Evolutionary conservation across 1,140 invertebrate genomes (phyloP), one percentile per base, ranked within the genome.

Genomic region (Drosophila athabasca): DNA sequence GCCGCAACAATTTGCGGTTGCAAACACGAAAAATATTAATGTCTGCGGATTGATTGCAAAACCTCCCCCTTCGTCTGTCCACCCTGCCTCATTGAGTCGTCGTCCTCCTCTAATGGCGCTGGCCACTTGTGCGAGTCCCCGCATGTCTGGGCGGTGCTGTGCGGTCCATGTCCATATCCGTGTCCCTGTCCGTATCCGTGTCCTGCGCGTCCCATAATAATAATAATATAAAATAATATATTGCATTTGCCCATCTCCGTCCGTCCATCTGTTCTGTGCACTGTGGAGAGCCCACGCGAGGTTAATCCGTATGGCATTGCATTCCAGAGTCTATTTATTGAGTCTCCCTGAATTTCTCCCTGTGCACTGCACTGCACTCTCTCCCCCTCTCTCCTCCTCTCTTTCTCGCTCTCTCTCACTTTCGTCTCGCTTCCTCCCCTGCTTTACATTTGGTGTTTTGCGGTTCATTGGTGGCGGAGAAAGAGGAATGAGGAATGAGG

Each of bases 21-120:
- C 62, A 79, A 90, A 85, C 82, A 90, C 81, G 83, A 88, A 88
- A 85, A 88, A 88, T 90, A 90, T 90, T 90, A 87, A 87, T 79
- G 88, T 90, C 84, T 81, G 81, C 79, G 82, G 87, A 90, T 90
- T 83, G 87, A 90, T 90, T 82, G 81, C 87, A 82, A 61, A 62
- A 66, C 26, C 65, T 15, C 35, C 43, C 45, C 44, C 3, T 0
- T 8, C 15, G 31, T n/a, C 44, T 11, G 2, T 7, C 19, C 11
- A 0, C 29, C 35, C 50, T 51, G 0, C 17, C 50, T 19, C 51
- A 35, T 17, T 17, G 31, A 26, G 13, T 59, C 43, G 13, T 59
- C 43, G 35, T 24, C 17, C 8, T 43, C 26, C 43, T 66, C 73
- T 67, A 53, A 61, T 45, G 51, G 31, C 74, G 49, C 41, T 72